Conservation (phyloP, 2,888 invertebrate species). For the Andrena flavipes region DNA sequence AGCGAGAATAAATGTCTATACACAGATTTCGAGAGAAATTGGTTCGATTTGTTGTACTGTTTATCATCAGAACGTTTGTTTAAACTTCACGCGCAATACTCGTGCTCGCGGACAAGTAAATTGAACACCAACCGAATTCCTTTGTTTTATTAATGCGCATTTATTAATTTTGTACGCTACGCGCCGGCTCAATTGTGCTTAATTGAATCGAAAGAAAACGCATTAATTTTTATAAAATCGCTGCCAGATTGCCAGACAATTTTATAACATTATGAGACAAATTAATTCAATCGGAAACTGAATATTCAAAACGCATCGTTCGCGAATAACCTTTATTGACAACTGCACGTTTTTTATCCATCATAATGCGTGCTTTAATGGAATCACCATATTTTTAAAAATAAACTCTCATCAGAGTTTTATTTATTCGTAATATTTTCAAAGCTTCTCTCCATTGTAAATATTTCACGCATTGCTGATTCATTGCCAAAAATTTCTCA, state of each 20-base stretch:
- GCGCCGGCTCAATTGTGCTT: neutral
- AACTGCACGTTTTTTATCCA: no score
- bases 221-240: slow-evolving; percentile 4
- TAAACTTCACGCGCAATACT: neutral
- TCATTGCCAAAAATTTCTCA: no score
- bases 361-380: no score
- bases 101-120: neutral
- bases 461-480: no score
- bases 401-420: no score
- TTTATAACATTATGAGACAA: slow-evolving; percentile 3
- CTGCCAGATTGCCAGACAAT: neutral
- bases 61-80: neutral
- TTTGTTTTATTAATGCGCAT: slow-evolving; percentile 20
- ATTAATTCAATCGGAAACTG: no score
- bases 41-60: neutral
- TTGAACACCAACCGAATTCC: slow-evolving; percentile 8
- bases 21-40: neutral
- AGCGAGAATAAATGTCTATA: neutral
- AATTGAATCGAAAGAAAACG: slow-evolving; percentile 14
- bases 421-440: no score
- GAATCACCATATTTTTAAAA: no score
- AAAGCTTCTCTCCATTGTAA: no score
- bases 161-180: slow-evolving; percentile 19
- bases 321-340: no score
- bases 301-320: no score